These are phyloP conservation scores for Oeneis ivallda DNA, from an alignment of 2,888 invertebrate species.

Conservation along the genomic window DNA sequence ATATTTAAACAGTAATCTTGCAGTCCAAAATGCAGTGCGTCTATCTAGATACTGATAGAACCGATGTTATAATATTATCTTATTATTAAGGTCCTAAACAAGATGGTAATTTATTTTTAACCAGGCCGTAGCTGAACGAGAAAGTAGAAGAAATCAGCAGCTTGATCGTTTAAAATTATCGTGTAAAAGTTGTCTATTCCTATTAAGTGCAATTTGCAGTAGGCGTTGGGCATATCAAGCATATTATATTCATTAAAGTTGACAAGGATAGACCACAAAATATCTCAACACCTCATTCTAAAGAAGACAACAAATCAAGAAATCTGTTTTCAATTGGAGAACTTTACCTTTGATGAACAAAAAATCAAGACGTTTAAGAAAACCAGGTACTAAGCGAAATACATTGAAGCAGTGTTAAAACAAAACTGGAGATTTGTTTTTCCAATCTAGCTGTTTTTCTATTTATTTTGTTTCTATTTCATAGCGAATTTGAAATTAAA, in stretches of 20 bases:
- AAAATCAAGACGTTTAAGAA: too few relatives aligned
- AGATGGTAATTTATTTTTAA: constrained; percentile 4
- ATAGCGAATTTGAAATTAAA: too few relatives aligned
- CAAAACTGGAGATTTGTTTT: too few relatives aligned
- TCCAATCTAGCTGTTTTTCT: too few relatives aligned
- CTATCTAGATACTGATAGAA: too few relatives aligned
- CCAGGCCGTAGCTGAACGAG: neutral
- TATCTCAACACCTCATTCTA: neutral
- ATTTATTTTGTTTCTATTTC: too few relatives aligned
- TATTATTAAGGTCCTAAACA: neutral
- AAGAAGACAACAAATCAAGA: neutral
- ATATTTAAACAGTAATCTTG: too few relatives aligned
- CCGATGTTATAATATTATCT: too few relatives aligned
- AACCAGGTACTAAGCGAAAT: too few relatives aligned
- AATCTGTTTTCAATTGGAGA: neutral
- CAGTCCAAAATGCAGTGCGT: too few relatives aligned
- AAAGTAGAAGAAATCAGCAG: neutral
- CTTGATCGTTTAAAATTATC: constrained; percentile 15
- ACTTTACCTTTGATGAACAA: too few relatives aligned
- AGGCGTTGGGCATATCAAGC: constrained; percentile 3
- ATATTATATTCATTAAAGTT: constrained; percentile 18
- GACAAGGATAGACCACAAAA: constrained; percentile 18
- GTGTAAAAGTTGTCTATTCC: constrained; percentile 18
- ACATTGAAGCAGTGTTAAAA: too few relatives aligned
- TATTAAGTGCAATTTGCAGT: constrained; percentile 16